A percentile compares a stretch with the other conserved stretches of the same genome.
phyloP scores from a whole-genome alignment of 2,113 vertebrate genomes.

The Aspidoscelis tigris region DNA sequence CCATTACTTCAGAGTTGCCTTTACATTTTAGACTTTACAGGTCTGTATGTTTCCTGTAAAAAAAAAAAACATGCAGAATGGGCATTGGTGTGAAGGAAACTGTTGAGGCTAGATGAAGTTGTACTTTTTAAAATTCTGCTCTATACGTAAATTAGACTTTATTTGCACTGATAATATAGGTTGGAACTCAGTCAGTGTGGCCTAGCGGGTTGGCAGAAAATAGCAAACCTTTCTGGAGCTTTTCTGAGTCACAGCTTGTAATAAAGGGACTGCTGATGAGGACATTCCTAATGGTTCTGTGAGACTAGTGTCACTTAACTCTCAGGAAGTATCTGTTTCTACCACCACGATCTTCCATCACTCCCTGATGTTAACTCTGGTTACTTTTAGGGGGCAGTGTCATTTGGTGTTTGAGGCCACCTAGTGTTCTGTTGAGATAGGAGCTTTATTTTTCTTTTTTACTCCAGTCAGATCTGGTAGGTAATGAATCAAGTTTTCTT shows the following conservation, averaged over 20 bases:
- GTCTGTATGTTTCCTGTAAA: conserved; percentile 33
- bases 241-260: conserved; percentile 10
- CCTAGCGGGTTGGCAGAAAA: background rate
- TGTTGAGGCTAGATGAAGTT: background rate
- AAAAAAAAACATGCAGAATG: conserved; percentile 13
- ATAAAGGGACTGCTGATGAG: background rate
- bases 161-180: conserved; percentile 26
- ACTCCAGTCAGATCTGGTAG: background rate
- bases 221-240: background rate
- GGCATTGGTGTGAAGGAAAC: background rate
- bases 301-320: background rate
- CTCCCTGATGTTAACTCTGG: background rate
- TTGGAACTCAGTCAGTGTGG: conserved; percentile 8
- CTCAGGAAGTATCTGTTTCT: conserved; percentile 26
- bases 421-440: background rate
- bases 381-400: conserved; percentile 7
- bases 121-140: background rate
- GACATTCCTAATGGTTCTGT: background rate
- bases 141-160: conserved; percentile 5
- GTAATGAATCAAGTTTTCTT: background rate
- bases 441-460: background rate
- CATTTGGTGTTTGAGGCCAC: conserved; percentile 1
- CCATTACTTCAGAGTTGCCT: conserved; percentile 47
- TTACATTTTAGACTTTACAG: conserved; percentile 55
- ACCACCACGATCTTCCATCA: background rate